phyloP scores from a whole-genome alignment of 2,888 invertebrate species.

The Xanthia icteritia region DNA sequence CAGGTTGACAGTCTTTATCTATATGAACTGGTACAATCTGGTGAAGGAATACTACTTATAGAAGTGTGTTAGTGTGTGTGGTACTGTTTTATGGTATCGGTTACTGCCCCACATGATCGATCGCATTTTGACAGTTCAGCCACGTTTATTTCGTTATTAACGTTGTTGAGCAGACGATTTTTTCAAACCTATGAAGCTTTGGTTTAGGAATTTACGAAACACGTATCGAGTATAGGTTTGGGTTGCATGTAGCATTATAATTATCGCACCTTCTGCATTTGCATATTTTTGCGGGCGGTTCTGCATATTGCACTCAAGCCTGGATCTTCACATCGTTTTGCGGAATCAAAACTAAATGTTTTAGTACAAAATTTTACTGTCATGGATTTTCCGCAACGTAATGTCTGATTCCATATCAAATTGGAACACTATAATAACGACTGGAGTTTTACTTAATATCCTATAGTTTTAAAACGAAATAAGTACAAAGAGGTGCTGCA shows the following conservation, averaged over 20 bases:
- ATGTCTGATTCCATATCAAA: background rate
- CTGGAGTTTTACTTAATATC: no score
- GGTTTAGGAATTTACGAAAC: background rate
- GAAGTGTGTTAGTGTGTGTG: background rate
- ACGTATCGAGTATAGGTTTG: background rate
- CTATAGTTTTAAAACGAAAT: background rate
- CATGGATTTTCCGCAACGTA: background rate
- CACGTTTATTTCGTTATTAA: no score
- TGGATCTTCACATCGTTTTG: no score
- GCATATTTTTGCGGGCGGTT: background rate
- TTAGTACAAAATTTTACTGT: background rate
- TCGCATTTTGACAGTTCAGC: no score
- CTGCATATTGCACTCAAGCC: background rate
- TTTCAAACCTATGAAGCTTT: no score
- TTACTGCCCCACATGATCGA: background rate
- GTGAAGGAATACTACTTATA: background rate
- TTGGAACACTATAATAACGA: background rate
- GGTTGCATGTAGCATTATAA: background rate
- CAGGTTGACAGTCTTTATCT: constrained; percentile 25
- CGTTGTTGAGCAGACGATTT: no score
- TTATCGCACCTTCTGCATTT: background rate
- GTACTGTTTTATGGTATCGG: background rate
- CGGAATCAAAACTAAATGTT: background rate
- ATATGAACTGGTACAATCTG: background rate
- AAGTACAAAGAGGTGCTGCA: background rate